Conservation (phyloP, 1,140 invertebrate genomes). For the Sarcophaga bullata region DNA sequence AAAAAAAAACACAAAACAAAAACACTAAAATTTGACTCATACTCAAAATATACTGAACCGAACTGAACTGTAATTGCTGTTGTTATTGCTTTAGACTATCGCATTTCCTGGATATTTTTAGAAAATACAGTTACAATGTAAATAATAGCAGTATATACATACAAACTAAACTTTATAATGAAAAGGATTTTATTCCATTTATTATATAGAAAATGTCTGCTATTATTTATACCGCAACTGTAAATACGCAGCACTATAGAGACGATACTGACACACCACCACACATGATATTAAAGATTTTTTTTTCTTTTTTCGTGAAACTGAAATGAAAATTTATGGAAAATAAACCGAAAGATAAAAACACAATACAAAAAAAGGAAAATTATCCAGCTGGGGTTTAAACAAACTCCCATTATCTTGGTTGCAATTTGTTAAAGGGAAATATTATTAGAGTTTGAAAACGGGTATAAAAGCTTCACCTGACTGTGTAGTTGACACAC, state of each 20-base stretch:
- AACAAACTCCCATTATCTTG: not conserved
- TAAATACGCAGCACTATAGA: too few relatives aligned
- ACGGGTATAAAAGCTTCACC: not conserved
- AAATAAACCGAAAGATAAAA: not conserved
- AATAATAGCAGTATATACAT: not conserved
- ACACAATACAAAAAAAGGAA: not conserved
- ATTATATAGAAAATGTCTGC: too few relatives aligned
- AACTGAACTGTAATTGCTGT: not conserved
- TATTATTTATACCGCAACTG: too few relatives aligned
- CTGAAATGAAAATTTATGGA: conserved; percentile 10
- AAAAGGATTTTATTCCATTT: too few relatives aligned
- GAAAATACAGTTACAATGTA: not conserved
- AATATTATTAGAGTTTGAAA: not conserved
- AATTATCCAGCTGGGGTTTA: conserved; percentile 13
- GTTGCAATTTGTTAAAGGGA: not conserved
- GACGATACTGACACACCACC: too few relatives aligned
- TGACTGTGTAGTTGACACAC: not conserved
- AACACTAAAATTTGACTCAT: too few relatives aligned
- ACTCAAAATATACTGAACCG: too few relatives aligned
- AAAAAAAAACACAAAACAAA: not conserved
- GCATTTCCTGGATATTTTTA: conserved; percentile 15
- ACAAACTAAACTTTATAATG: too few relatives aligned
- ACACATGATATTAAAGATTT: not conserved
- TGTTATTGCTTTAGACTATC: conserved; percentile 12
- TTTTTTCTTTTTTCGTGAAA: not conserved